phyloP scores from a whole-genome alignment of 2,888 invertebrate genomes.

The Priocnemis perturbator region DNA sequence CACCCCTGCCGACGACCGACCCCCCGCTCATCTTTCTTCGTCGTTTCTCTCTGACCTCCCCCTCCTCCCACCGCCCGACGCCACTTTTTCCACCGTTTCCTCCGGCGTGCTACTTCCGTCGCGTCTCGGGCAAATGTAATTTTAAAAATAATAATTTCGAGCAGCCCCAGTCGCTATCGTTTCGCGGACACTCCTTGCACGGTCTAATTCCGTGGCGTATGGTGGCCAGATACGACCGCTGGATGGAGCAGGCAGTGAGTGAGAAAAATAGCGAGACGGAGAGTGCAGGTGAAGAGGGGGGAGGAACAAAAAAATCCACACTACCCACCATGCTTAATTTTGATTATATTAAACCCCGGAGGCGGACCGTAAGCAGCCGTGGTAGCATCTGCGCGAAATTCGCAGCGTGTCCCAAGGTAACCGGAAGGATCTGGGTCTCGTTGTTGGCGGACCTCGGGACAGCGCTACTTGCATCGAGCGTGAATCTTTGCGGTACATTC shows the following conservation, averaged over 20 bases:
- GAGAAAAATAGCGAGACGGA: slow-evolving; percentile 3
- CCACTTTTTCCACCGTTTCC: not conserved
- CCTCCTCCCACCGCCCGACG: not conserved
- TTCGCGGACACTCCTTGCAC: slow-evolving; percentile 13
- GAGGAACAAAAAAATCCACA: slow-evolving; percentile 43
- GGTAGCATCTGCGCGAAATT: slow-evolving; percentile 57
- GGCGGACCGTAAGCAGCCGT: slow-evolving; percentile 58
- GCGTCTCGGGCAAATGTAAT: slow-evolving; percentile 17
- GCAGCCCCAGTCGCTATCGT: slow-evolving; percentile 2
- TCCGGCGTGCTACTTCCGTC: not conserved
- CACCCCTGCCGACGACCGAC: too few relatives aligned
- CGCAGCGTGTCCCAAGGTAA: slow-evolving; percentile 34
- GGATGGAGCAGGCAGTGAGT: slow-evolving; percentile 14
- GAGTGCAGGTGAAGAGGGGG: slow-evolving; percentile 14
- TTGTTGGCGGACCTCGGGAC: slow-evolving; percentile 14
- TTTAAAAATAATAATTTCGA: slow-evolving; percentile 41
- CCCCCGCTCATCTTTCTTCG: slow-evolving; percentile 2
- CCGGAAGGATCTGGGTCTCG: slow-evolving; percentile 43
- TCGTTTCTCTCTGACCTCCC: slow-evolving; percentile 6
- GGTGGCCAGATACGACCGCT: slow-evolving; percentile 24
- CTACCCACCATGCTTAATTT: slow-evolving; percentile 54
- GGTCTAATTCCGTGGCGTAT: slow-evolving; percentile 43
- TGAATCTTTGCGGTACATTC: slow-evolving; percentile 45
- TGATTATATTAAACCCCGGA: slow-evolving; percentile 58
- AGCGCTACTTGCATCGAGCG: slow-evolving; percentile 18